phyloP scores from a whole-genome alignment of 2,113 vertebrate species.

The Dasyurus viverrinus region DNA sequence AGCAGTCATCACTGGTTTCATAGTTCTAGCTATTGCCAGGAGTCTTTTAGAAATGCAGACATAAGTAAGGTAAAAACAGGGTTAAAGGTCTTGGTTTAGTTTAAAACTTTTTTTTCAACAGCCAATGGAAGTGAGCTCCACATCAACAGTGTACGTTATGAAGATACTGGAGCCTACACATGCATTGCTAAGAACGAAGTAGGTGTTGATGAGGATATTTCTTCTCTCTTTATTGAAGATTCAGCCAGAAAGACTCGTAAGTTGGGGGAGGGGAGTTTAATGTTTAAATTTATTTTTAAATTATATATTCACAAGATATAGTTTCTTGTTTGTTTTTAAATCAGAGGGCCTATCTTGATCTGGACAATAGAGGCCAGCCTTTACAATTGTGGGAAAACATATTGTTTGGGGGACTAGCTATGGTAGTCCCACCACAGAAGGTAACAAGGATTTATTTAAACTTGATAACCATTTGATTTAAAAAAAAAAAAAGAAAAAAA shows the following conservation, averaged over 20 bases:
- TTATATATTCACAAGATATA: background rate
- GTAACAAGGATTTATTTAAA: background rate
- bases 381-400: background rate
- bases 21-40: background rate
- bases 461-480: background rate
- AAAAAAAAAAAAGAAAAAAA: background rate
- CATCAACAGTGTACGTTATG: slow-evolving; percentile 94
- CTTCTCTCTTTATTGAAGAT: slow-evolving; percentile 97
- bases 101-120: slow-evolving; percentile 72
- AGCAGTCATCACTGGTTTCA: background rate
- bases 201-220: slow-evolving; percentile 98
- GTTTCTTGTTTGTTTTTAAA: background rate
- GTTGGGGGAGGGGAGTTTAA: slow-evolving; percentile 68
- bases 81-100: background rate
- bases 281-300: background rate
- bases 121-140: slow-evolving; percentile 95
- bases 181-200: slow-evolving; percentile 98
- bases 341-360: background rate
- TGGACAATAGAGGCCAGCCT: background rate
- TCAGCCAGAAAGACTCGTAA: slow-evolving; percentile 96
- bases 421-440: background rate
- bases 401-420: background rate
- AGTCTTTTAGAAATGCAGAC: background rate
- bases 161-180: slow-evolving; percentile 97
- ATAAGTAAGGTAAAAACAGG: background rate